Evolutionary conservation across 2,113 vertebrate species (phyloP).

Genomic region (Nothoprocta perdicaria): DNA sequence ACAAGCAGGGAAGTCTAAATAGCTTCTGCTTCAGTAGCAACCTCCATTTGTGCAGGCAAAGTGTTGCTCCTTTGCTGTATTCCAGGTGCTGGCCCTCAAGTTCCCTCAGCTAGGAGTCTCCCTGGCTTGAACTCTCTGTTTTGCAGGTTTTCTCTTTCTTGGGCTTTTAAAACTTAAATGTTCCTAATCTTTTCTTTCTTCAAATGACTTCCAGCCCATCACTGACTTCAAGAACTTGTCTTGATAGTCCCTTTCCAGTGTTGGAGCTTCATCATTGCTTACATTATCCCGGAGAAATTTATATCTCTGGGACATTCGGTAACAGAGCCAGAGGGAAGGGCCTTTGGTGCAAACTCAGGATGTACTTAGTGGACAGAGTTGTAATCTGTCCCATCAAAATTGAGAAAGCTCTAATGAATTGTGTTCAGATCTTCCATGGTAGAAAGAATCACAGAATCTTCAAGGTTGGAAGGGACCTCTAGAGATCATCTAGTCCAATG

Average conservation of each 20-base stretch:
- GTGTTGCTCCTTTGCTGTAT: rapidly evolving
- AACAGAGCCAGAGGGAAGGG: not conserved
- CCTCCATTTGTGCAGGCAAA: not conserved
- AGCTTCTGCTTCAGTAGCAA: not conserved
- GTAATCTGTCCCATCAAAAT: not conserved
- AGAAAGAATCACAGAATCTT: not conserved
- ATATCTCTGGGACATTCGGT: not conserved
- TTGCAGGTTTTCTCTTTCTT: not conserved
- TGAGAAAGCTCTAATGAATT: not conserved
- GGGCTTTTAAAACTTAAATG: not conserved
- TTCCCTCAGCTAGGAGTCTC: not conserved
- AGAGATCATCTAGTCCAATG: too few species aligned
- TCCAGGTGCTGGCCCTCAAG: not conserved
- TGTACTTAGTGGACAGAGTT: not conserved
- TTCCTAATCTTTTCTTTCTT: not conserved
- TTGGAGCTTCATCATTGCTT: not conserved
- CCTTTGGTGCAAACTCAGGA: rapidly evolving
- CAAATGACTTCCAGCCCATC: not conserved
- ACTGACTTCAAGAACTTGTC: not conserved
- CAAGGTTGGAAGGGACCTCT: too few species aligned
- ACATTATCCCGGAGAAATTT: not conserved
- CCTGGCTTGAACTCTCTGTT: not conserved
- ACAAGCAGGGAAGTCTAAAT: not conserved
- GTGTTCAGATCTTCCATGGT: not conserved
- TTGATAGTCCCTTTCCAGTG: not conserved